phyloP scores from a whole-genome alignment of 2,797 vertebrate genomes.

The Sebastes steindachneri region DNA sequence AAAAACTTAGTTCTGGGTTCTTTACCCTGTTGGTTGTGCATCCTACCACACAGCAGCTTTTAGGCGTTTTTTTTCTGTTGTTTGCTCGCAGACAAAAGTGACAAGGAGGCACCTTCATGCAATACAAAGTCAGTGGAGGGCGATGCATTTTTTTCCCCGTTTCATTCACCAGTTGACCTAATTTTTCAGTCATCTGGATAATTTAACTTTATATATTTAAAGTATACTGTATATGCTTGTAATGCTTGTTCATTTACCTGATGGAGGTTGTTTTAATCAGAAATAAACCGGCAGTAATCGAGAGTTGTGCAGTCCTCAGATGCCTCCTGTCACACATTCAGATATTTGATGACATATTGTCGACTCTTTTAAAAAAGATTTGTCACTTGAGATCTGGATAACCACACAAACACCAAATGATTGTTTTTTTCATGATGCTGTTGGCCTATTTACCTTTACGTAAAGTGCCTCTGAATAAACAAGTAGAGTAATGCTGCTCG shows the following conservation, averaged over 20 bases:
- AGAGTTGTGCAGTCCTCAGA: not conserved
- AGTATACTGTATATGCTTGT: not conserved
- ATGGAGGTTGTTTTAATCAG: not conserved
- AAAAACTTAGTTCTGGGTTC: too few relatives aligned
- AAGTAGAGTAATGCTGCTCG: not conserved
- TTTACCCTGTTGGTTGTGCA: too few relatives aligned
- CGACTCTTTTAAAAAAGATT: not conserved
- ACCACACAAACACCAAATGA: not conserved
- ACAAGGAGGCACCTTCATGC: too few relatives aligned
- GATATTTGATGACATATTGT: not conserved
- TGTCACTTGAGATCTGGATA: not conserved
- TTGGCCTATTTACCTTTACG: not conserved
- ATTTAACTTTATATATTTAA: not conserved
- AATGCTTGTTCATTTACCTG: not conserved
- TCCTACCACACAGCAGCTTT: too few relatives aligned
- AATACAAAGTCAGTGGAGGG: too few relatives aligned
- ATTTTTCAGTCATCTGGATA: not conserved
- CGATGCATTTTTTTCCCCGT: too few relatives aligned
- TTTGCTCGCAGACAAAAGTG: too few relatives aligned
- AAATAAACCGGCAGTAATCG: not conserved
- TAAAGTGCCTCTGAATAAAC: conserved; percentile 2
- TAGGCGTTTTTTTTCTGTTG: too few relatives aligned
- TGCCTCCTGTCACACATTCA: too few relatives aligned
- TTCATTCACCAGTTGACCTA: not conserved
- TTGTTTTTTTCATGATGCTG: not conserved